Evolutionary conservation across 2,888 invertebrate species (phyloP), one percentile per base, ranked within the genome.

Genomic region (Morpho achilles): DNA sequence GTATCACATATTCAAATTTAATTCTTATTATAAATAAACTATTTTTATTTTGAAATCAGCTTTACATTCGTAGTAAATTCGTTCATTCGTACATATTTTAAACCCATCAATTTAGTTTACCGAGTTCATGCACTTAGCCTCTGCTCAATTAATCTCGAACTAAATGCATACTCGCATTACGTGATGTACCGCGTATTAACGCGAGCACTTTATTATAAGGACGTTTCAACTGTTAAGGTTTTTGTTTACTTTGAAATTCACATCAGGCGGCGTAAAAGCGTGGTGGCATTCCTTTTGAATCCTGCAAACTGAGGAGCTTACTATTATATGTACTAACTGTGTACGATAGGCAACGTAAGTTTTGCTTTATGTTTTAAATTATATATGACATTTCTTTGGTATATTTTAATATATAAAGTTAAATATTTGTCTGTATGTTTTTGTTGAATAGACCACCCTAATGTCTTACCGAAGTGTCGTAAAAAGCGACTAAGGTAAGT

Each of bases 171-270:
- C 42, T 54, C 48, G 48, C 23, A 42, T 54, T 48, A 54, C 48
- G 54, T 54, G 54, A 54, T 48, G 32, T 54, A 48, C 54, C 42
- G 48, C 54, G 22, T 9, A 23, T 23, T 54, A 43, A 23, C 22
- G 42, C 41, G 53, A 22, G 22, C 54, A 23, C 43, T 48, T 48
- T 54, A 54, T 58, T 58, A 48, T 49, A 49, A 53, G 45, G 49
- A 10, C 40, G 53, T 58, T 58, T 58, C 52, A 49, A 52, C 52
- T 48, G 52, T 58, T 53, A 58, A 53, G 56, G 57, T 60, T 60
- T 60, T 60, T 60, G 60, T 60, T 57, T 57, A 60, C 60, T 54
- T 60, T 58, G 54, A 58, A 57, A 60, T 60, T 58, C 57, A 60
- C 60, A 57, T 60, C 60, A 60, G 59, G 54, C 54, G 59, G 43